A percentile compares a stretch with the other conserved stretches of the same genome.
phyloP scores from a whole-genome alignment of 1,140 invertebrate species.

The Drosophila ficusphila region DNA sequence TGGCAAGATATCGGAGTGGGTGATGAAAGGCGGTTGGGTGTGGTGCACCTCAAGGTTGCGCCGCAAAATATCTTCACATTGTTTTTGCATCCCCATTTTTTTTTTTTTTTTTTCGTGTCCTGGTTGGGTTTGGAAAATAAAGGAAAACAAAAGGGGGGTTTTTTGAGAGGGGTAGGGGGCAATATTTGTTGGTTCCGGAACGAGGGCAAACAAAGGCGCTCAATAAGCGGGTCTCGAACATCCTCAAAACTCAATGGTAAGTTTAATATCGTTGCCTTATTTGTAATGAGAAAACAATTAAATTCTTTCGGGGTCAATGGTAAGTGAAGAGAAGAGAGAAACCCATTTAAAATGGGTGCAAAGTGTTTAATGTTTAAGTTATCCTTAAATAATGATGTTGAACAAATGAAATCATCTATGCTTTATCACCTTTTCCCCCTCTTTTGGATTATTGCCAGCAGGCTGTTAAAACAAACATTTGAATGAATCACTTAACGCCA shows the following conservation, averaged over 20 bases:
- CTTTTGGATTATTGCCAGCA: no score
- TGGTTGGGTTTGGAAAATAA: neutral
- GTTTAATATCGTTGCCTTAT: slow-evolving; percentile 27
- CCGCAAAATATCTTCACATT: slow-evolving; percentile 46
- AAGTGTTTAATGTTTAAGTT: no score
- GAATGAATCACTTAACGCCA: neutral
- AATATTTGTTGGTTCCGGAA: slow-evolving; percentile 47
- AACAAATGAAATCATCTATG: no score
- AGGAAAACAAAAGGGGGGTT: neutral
- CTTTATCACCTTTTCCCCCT: no score
- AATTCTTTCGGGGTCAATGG: slow-evolving; percentile 8
- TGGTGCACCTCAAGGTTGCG: slow-evolving; percentile 55
- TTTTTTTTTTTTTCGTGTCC: neutral
- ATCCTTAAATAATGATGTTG: no score
- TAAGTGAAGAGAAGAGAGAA: neutral
- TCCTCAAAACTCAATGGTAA: slow-evolving; percentile 30
- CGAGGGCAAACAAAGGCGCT: slow-evolving; percentile 69
- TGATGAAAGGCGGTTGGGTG: slow-evolving; percentile 4
- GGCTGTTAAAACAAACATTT: neutral
- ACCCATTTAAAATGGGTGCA: neutral
- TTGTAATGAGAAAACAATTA: slow-evolving; percentile 2
- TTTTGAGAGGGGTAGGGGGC: no score
- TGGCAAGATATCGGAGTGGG: neutral
- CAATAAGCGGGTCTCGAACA: slow-evolving; percentile 52
- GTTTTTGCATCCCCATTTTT: slow-evolving; percentile 8